Base-by-base conservation (phyloP, 1,140 invertebrate genomes). In the Drosophila melanica region DNA sequence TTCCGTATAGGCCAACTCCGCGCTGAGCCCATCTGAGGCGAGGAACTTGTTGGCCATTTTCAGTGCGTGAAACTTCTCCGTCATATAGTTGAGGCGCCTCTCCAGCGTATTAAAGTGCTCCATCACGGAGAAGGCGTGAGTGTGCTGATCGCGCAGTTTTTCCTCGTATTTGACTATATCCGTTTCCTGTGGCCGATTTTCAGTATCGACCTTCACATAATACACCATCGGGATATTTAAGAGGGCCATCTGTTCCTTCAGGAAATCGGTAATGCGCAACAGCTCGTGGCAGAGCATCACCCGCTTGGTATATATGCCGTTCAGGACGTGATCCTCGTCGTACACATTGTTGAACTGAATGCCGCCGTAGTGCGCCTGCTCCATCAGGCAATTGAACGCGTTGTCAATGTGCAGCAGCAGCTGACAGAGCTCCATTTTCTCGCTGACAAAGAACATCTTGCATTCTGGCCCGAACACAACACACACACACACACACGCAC, bases 221-320 rank as follows among this genome's bases (percentile, higher is more conserved):
- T 98, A 98, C 81, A 97, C 86, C 95, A 99, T 98, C 0, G 96
- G 96, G 68, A 99, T 98, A 1, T 95, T 95, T 93, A 99, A 97
- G 1, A 76, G 98, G 98, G 66, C 96, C 78, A 99, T 98, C 92
- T 99, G 98, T 78, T 97, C 97, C 92, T 99, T 97, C 81, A 99
- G 92, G 90, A 97, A 99, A 0, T 97, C 95, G 10, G 98, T 93
- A 90, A 98, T 98, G 12, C 97, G 94, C 92, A 98, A 96, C 95
- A 98, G 97, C 92, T 98, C 97, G 92, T 98, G 96, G 91, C 97
- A 98, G 1, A 96, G 94, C 10, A 96, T 93, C 23, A 98, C 96
- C 93, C 98, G 97, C 92, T 96, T 97, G 44, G 97, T 96, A 92
- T 97, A 98, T 86, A 98, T 97, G 44, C 97, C 94, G 95, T 98